phyloP scores from a whole-genome alignment of 2,113 vertebrate genomes.

The Rhinoderma darwinii region DNA sequence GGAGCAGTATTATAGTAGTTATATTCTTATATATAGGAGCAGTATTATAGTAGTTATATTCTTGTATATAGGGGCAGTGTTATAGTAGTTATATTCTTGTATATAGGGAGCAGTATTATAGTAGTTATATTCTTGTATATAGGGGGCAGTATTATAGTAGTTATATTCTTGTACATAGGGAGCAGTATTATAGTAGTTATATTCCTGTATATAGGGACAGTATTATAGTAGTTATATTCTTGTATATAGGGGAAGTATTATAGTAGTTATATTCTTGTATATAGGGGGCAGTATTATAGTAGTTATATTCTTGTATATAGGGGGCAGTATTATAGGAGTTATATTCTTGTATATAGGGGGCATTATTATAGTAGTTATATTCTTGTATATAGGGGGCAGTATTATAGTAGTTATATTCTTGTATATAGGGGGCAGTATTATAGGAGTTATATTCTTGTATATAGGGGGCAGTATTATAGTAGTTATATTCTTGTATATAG shows the following conservation, averaged over 20 bases:
- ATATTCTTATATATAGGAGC: not conserved
- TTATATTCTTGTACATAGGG: too few species aligned
- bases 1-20: not conserved
- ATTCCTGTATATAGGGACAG: not conserved
- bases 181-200: conserved; percentile 10
- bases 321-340: not conserved
- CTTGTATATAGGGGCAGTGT: too few species aligned
- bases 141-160: too few species aligned
- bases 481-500: not conserved
- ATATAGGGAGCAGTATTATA: too few species aligned
- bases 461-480: not conserved
- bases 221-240: conserved; percentile 14
- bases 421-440: not conserved
- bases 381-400: not conserved
- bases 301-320: conserved; percentile 4
- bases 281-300: conserved; percentile 12
- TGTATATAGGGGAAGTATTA: not conserved
- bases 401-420: conserved; percentile 10
- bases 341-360: not conserved
- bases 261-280: conserved; percentile 8
- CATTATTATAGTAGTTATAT: conserved; percentile 2
- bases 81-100: too few species aligned
- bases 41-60: not conserved
- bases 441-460: not conserved
- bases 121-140: too few species aligned